phyloP scores from a whole-genome alignment of 2,113 vertebrate genomes.

The Pampusana beccarii region DNA sequence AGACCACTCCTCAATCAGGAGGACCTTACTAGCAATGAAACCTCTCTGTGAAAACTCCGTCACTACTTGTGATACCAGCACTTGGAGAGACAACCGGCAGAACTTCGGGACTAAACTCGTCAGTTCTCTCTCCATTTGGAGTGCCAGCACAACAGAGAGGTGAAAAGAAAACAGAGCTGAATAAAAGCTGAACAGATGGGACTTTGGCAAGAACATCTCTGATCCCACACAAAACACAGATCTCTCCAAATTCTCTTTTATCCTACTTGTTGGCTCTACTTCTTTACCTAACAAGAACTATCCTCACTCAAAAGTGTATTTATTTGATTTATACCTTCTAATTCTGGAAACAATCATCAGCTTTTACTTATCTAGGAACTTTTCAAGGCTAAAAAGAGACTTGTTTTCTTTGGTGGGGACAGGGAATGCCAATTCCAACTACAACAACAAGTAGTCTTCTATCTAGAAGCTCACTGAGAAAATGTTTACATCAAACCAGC shows the following conservation, averaged over 20 bases:
- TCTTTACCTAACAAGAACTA: background rate
- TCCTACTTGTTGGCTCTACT: background rate
- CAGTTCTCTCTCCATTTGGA: background rate
- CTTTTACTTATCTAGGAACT: background rate
- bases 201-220: background rate
- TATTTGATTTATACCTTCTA: background rate
- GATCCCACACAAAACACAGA: conserved; percentile 3
- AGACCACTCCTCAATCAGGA: background rate
- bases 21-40: background rate
- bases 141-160: background rate
- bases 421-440: background rate
- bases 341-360: background rate
- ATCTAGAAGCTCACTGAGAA: background rate
- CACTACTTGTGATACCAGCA: background rate
- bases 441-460: background rate
- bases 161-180: conserved; percentile 37
- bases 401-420: background rate
- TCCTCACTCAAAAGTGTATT: background rate
- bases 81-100: background rate
- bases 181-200: conserved; percentile 17
- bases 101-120: background rate
- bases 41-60: background rate
- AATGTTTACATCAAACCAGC: background rate
- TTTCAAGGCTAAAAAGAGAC: background rate
- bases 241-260: conserved; percentile 12